phyloP scores from a whole-genome alignment of 2,113 vertebrate species.

The Orthonyx spaldingii region DNA sequence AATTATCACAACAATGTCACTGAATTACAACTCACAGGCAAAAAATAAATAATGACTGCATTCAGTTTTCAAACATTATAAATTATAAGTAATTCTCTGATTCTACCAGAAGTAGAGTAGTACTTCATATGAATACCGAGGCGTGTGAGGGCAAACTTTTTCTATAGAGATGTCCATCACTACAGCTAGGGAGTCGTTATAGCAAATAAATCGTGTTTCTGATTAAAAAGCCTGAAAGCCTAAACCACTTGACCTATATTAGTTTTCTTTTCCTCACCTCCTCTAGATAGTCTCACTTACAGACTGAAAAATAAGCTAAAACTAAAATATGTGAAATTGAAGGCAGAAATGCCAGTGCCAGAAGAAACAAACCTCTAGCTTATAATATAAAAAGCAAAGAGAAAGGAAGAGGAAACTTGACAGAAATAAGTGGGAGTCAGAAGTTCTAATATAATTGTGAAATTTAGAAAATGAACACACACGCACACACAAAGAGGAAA shows the following conservation, averaged over 20 bases:
- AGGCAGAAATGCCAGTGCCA: background rate
- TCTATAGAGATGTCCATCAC: background rate
- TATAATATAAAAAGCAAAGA: background rate
- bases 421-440: background rate
- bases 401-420: background rate
- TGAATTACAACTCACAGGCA: background rate
- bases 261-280: background rate
- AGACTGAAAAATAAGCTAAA: background rate
- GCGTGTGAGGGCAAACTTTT: background rate
- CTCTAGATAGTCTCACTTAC: background rate
- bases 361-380: background rate
- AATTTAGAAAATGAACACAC: background rate
- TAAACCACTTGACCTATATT: background rate
- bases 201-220: background rate
- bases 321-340: background rate
- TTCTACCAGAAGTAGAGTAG: background rate
- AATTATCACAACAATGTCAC: background rate
- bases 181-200: background rate
- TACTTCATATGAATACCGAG: background rate
- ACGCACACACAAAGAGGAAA: background rate
- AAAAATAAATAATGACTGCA: background rate
- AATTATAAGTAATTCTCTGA: background rate
- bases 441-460: background rate
- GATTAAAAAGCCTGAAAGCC: background rate
- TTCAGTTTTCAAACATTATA: background rate